Percentiles rank a stretch among this genome's conserved stretches.
Evolutionary conservation across 2,113 vertebrate species (phyloP).

Genomic region (Prochilodus magdalenae): DNA sequence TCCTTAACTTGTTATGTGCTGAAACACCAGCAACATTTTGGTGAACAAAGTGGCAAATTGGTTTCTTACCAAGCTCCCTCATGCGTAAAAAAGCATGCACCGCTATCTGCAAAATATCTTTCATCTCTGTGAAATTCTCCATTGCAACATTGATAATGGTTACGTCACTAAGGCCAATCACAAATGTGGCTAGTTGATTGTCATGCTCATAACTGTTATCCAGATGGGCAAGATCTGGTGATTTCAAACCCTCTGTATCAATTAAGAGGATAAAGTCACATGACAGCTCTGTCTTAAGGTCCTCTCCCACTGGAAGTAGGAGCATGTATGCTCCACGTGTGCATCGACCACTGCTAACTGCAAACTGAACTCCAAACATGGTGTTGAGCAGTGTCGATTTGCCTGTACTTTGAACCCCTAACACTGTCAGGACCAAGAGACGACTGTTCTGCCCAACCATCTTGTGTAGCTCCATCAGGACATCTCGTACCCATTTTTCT

Average conservation of each 20-base stretch:
- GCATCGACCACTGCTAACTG: slow-evolving; percentile 74
- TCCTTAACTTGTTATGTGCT: slow-evolving; percentile 61
- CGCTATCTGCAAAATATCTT: slow-evolving; percentile 66
- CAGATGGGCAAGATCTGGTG: slow-evolving; percentile 55
- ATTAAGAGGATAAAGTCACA: slow-evolving; percentile 70
- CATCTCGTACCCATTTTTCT: slow-evolving; percentile 60
- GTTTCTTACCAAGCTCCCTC: slow-evolving; percentile 70
- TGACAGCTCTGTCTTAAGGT: slow-evolving; percentile 55
- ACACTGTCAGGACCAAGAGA: slow-evolving; percentile 64
- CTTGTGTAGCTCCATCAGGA: slow-evolving; percentile 62
- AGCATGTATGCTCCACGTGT: slow-evolving; percentile 76
- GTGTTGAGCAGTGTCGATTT: slow-evolving; percentile 85
- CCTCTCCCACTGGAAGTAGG: slow-evolving; percentile 58
- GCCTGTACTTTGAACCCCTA: slow-evolving; percentile 72
- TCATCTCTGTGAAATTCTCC: slow-evolving; percentile 64
- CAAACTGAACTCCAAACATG: slow-evolving; percentile 84
- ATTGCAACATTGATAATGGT: slow-evolving; percentile 74
- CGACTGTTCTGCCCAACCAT: slow-evolving; percentile 56
- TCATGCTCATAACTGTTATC: slow-evolving; percentile 70
- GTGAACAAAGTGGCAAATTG: slow-evolving; percentile 79
- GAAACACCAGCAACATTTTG: slow-evolving; percentile 75
- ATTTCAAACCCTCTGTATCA: slow-evolving; percentile 69
- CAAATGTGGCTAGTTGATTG: slow-evolving; percentile 77
- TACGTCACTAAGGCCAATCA: slow-evolving; percentile 79
- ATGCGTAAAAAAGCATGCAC: slow-evolving; percentile 67